phyloP scores from a whole-genome alignment of 2,797 vertebrate genomes.

The Tiaroga cobitis region DNA sequence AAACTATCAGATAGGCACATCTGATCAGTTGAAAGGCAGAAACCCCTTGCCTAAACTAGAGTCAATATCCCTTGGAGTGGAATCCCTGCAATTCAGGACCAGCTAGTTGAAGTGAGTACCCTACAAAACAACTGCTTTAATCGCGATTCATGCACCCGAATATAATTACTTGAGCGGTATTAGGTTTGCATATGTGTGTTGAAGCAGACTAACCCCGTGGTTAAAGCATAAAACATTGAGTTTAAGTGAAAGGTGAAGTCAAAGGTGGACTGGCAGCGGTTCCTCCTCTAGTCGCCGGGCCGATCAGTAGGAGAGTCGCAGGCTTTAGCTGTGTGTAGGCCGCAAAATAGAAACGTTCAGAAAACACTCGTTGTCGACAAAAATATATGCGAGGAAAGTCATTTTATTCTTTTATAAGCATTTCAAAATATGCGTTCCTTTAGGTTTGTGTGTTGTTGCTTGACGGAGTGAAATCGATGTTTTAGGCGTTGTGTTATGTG shows the following conservation, averaged over 20 bases:
- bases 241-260: constrained; percentile 48
- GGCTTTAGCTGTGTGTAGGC: constrained; percentile 74
- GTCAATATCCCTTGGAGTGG: constrained; percentile 79
- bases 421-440: background rate
- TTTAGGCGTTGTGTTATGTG: constrained; percentile 36
- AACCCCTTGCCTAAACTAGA: constrained; percentile 80
- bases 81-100: constrained; percentile 78
- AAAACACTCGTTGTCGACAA: background rate
- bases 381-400: background rate
- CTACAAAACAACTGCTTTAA: constrained; percentile 51
- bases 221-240: constrained; percentile 12
- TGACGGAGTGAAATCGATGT: background rate
- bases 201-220: background rate
- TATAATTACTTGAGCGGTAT: background rate
- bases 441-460: background rate
- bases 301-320: constrained; percentile 59
- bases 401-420: background rate
- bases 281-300: constrained; percentile 57
- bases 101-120: constrained; percentile 83
- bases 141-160: background rate
- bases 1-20: constrained; percentile 67
- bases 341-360: constrained; percentile 57
- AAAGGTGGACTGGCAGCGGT: constrained; percentile 56
- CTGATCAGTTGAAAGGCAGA: constrained; percentile 74
- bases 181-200: constrained; percentile 3